These are phyloP conservation scores for Campoplex capitator DNA, from an alignment of 2,888 invertebrate genomes.

Conservation along the genomic window DNA sequence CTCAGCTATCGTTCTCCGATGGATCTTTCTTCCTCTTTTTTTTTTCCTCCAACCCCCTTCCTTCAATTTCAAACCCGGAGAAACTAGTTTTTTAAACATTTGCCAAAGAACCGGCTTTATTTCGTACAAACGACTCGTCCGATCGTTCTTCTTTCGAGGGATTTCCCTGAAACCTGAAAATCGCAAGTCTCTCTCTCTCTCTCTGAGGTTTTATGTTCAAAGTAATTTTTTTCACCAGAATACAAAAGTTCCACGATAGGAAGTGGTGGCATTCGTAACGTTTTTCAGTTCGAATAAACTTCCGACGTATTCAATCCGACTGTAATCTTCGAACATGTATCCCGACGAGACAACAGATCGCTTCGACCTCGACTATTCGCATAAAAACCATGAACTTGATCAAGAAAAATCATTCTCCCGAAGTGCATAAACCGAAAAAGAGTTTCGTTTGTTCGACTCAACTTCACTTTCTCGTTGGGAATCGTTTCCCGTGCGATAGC, in stretches of 20 bases:
- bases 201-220: not conserved
- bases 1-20: conserved; percentile 40
- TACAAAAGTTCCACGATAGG: not conserved
- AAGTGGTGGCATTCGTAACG: not conserved
- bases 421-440: not conserved
- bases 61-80: not conserved
- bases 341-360: not conserved
- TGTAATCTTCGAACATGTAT: too few relatives aligned
- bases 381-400: not conserved
- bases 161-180: not conserved
- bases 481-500: not conserved
- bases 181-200: not conserved
- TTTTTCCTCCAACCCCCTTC: not conserved
- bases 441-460: not conserved
- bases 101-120: not conserved
- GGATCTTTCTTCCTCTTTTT: not conserved
- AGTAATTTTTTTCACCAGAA: not conserved
- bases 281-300: not conserved
- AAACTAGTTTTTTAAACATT: not conserved
- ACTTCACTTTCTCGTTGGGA: not conserved
- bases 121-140: not conserved
- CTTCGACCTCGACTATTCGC: too few relatives aligned
- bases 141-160: not conserved
- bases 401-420: not conserved
- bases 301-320: not conserved